Conservation (phyloP, 2,113 vertebrate species). For the Ptyas mucosa region DNA sequence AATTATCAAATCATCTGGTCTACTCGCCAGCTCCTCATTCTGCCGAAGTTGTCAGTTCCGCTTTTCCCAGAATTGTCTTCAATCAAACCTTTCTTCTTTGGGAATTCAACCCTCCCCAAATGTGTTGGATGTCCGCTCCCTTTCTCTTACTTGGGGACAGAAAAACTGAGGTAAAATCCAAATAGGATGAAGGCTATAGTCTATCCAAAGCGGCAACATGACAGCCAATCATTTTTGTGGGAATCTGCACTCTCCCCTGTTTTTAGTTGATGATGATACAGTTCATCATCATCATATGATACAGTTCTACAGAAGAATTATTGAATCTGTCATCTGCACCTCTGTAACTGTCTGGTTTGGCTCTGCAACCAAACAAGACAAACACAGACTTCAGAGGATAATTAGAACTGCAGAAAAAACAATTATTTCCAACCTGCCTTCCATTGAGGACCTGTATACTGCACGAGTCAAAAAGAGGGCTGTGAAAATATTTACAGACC, state of each 20-base stretch:
- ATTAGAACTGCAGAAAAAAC: too few species aligned
- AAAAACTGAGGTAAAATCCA: not conserved
- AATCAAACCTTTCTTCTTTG: not conserved
- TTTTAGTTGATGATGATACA: not conserved
- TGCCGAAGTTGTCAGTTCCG: not conserved
- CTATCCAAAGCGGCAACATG: not conserved
- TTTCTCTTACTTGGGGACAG: not conserved
- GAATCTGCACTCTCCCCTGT: not conserved
- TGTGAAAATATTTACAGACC: too few species aligned
- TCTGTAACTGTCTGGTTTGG: too few species aligned
- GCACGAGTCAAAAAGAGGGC: too few species aligned
- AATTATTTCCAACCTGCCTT: too few species aligned
- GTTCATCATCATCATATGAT: too few species aligned
- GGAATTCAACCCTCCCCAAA: not conserved
- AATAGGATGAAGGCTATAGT: not conserved
- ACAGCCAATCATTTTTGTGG: too few species aligned
- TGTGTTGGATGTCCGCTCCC: not conserved
- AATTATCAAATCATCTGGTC: not conserved
- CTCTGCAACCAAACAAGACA: too few species aligned
- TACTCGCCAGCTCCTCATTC: not conserved
- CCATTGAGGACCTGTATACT: too few species aligned
- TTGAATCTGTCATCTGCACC: too few species aligned
- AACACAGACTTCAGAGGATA: too few species aligned
- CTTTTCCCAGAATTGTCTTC: not conserved
- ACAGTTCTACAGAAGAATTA: too few species aligned